These are phyloP conservation scores for Phylloscopus trochilus DNA, from an alignment of 2,113 vertebrate genomes.

Conservation along the genomic window DNA sequence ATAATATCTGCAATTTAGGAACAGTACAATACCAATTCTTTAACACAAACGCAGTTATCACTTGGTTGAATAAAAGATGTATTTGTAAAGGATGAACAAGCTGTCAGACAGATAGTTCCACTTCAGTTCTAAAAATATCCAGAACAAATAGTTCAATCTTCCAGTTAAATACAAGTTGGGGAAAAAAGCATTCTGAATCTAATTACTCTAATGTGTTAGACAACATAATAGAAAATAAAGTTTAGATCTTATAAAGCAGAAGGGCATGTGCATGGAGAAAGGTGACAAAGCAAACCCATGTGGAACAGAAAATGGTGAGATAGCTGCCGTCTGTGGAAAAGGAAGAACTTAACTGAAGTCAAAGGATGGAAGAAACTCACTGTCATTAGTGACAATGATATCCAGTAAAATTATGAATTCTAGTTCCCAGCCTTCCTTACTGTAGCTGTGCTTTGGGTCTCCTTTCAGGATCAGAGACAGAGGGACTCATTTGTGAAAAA, in stretches of 20 bases:
- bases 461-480: not conserved
- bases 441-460: not conserved
- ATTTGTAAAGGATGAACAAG: not conserved
- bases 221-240: not conserved
- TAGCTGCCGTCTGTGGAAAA: not conserved
- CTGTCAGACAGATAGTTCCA: not conserved
- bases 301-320: not conserved
- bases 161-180: not conserved
- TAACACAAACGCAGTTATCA: not conserved
- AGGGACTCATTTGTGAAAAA: not conserved
- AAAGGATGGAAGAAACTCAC: not conserved
- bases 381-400: not conserved
- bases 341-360: not conserved
- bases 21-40: not conserved
- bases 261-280: not conserved
- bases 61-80: not conserved
- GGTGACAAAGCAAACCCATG: not conserved
- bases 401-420: not conserved
- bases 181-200: not conserved
- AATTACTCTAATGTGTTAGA: not conserved
- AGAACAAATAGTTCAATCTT: not conserved
- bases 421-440: not conserved
- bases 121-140: not conserved
- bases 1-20: not conserved
- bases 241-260: not conserved